Evolutionary conservation across 1,140 invertebrate species (phyloP).

Genomic region (honey bee (Apis mellifera)): Amel_HAv3.1 CM009935.2:2174501-2175000

Average conservation of each 20-base stretch:
- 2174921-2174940: background rate
- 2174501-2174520: conserved; percentile 77
- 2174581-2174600: conserved; percentile 54
- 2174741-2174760: conserved; percentile 39
- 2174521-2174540: conserved; percentile 73
- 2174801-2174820: conserved; percentile 37
- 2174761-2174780: conserved; percentile 28
- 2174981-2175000: too few species aligned
- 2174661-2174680: conserved; percentile 2
- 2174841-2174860: conserved; percentile 34
- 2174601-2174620: conserved; percentile 20
- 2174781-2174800: conserved; percentile 56
- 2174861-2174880: background rate
- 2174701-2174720: rapidly evolving
- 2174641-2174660: conserved; percentile 19
- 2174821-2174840: conserved; percentile 51
- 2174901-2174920: conserved; percentile 15
- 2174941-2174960: background rate
- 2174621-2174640: background rate
- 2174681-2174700: background rate
- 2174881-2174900: background rate
- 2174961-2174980: too few species aligned
- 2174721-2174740: conserved; percentile 18
- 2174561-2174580: conserved; percentile 72
- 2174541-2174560: conserved; percentile 77